Evolutionary conservation across 2,113 vertebrate genomes (phyloP).

Genomic region (Scolopax mira): DNA sequence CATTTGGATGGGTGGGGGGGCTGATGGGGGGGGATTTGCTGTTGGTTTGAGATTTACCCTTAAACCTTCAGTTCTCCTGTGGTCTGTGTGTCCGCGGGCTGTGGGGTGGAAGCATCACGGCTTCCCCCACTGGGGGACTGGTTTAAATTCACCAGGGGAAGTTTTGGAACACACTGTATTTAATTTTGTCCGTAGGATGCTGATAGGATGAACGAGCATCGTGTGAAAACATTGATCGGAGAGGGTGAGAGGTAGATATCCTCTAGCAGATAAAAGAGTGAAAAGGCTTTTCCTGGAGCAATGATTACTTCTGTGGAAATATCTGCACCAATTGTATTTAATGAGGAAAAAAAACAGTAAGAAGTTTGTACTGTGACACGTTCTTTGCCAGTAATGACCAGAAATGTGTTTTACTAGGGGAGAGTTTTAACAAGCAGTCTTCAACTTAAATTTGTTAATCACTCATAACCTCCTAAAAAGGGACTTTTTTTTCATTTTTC

Average conservation of each 20-base stretch:
- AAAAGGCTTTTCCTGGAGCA: neutral
- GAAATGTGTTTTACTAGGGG: neutral
- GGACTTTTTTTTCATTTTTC: accelerated
- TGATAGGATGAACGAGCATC: neutral
- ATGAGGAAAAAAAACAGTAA: neutral
- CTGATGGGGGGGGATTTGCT: neutral
- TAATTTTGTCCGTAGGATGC: neutral
- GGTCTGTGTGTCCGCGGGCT: neutral
- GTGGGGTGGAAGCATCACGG: accelerated
- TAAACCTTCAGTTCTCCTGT: neutral
- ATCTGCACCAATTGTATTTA: neutral
- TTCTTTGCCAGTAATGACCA: neutral
- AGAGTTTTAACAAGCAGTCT: neutral
- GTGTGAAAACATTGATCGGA: accelerated
- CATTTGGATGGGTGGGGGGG: neutral
- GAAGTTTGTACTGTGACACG: neutral
- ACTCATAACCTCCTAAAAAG: neutral
- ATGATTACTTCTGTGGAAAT: neutral
- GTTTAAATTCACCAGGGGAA: neutral
- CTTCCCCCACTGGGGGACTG: neutral
- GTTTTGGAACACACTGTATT: neutral
- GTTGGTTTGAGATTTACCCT: neutral
- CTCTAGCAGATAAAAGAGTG: neutral
- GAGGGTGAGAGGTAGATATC: neutral
- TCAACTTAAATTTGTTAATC: neutral